Conservation (phyloP, 2,888 invertebrate genomes). For the Lepidochrysops patricia region DNA sequence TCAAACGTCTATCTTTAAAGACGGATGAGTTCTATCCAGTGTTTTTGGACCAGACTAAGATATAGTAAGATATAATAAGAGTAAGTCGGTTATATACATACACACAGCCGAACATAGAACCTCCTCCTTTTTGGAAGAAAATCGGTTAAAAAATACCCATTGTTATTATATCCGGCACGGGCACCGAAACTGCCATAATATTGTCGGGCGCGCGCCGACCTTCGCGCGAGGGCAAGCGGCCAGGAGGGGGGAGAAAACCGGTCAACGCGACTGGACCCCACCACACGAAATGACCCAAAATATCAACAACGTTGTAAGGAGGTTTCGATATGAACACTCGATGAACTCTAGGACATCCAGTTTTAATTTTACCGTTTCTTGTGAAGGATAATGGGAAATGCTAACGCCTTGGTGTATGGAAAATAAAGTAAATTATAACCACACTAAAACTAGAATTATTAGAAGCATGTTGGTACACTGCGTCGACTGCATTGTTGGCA, state of each 20-base stretch:
- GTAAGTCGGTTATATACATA: too few species aligned
- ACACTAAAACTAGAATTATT: too few species aligned
- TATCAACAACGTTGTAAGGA: neutral
- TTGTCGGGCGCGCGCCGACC: conserved; percentile 53
- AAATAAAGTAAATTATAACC: too few species aligned
- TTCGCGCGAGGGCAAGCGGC: conserved; percentile 35
- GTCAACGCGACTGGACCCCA: conserved; percentile 18
- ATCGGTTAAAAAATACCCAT: too few species aligned
- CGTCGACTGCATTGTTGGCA: too few species aligned
- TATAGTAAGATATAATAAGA: too few species aligned
- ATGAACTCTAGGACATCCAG: neutral
- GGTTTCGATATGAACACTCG: neutral
- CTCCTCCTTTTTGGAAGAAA: too few species aligned
- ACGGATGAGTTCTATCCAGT: too few species aligned
- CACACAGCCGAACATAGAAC: too few species aligned
- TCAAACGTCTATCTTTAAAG: too few species aligned
- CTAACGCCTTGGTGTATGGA: neutral
- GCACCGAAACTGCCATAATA: conserved; percentile 34
- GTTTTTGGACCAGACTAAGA: too few species aligned
- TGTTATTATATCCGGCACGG: conserved; percentile 22
- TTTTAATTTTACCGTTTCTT: neutral
- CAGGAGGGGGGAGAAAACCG: conserved; percentile 37
- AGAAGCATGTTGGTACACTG: too few species aligned
- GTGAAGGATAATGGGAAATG: neutral
- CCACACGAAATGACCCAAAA: conserved; percentile 6